Evolutionary conservation across 2,888 invertebrate genomes (phyloP), one percentile per base, ranked within the genome.

Genomic region (Gisinianus flammeolus): DNA sequence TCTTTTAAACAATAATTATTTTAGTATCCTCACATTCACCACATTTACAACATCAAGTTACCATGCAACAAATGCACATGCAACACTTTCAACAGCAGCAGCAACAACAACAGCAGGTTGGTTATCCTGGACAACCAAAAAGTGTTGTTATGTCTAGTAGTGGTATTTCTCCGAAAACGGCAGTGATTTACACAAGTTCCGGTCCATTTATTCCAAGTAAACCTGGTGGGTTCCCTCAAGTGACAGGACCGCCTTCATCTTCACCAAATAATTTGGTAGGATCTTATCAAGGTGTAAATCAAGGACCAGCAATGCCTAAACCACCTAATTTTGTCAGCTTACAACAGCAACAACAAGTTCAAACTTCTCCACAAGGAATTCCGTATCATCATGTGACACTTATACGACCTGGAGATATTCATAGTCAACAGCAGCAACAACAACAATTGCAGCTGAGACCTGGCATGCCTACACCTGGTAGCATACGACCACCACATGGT

Each of bases 401-500:
- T 35, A 35, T 79, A 44, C 67, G 83, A 74, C 80, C 83, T 75
- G 26, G 74, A 44, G 80, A 80, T 28, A 79, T 79, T 19, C 69
- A 79, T 1, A 58, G 54, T 28, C 56, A 72, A 67, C 28, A 66
- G 19, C 79, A 77, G 58, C 80, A 76, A 30, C 78, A 71, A 22
- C 71, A 71, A 30, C 31, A 26, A 26, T n/a, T 16, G 6, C 70
- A 76, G 72, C 70, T 70, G 10, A 64, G 77, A 64, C 73, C 73
- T 5, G 35, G 35, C 5, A 54, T 70, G 58, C 33, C 44, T 10
- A 67, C 62, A 24, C 88, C 3, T 88, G 89, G 84, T 88, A 88
- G 78, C 87, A 87, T 83, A 87, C 88, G 26, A 87, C 88, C 82
- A 84, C 31, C 33, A 35, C 88, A 22, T 87, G 86, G 87, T 62